Percentiles rank a stretch among this genome's conserved stretches.
phyloP scores from a whole-genome alignment of 2,113 vertebrate genomes.

The Sceloporus tristichus region DNA sequence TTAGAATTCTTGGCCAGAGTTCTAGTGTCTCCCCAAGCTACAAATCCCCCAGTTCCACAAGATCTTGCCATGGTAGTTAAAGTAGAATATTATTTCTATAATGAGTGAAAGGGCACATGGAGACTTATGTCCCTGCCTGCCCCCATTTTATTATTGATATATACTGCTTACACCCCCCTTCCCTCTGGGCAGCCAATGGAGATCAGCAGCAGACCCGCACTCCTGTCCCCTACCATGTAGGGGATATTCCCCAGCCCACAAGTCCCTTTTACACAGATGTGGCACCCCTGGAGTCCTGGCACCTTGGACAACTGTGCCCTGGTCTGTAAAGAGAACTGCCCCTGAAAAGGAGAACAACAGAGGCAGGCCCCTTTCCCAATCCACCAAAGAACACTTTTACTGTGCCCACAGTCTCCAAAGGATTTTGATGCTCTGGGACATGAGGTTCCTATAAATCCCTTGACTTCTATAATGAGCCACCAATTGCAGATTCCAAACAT shows the following conservation, averaged over 20 bases:
- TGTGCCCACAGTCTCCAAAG: neutral
- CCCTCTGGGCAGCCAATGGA: neutral
- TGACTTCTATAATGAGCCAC: neutral
- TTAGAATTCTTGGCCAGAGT: no score
- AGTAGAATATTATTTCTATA: no score
- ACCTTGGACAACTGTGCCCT: neutral
- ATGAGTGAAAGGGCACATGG: neutral
- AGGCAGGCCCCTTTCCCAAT: neutral
- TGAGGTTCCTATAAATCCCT: neutral
- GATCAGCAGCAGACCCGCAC: neutral
- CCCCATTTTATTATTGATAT: neutral
- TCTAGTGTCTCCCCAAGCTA: no score
- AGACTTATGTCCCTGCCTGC: neutral
- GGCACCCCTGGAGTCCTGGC: neutral
- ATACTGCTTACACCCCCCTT: neutral
- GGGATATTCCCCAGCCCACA: neutral
- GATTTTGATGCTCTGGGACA: no score
- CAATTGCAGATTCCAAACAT: neutral
- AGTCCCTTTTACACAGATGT: neutral
- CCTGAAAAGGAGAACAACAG: neutral
- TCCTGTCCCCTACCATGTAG: neutral
- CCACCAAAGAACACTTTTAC: neutral
- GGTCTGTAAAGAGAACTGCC: neutral
- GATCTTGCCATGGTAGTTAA: no score
- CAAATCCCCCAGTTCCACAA: no score